Evolutionary conservation across 2,113 vertebrate species (phyloP).

Genomic region (Pseudopipra pipra): DNA sequence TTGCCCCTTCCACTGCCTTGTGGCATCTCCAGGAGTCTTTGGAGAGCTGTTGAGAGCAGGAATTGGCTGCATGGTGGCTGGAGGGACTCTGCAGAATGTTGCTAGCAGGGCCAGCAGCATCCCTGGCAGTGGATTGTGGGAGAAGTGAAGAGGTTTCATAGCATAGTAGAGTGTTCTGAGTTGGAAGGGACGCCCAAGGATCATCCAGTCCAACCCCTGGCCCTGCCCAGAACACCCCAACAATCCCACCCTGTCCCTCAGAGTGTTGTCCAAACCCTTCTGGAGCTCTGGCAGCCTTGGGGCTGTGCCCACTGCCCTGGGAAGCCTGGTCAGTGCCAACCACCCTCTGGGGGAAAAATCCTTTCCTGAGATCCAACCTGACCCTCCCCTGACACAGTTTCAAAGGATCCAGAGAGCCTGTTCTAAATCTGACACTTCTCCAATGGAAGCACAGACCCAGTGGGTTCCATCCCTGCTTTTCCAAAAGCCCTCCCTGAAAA

Average conservation of each 20-base stretch:
- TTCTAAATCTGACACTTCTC: not conserved
- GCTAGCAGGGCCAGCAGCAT: not conserved
- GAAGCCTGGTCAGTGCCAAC: not conserved
- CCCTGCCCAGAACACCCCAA: not conserved
- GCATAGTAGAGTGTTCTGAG: not conserved
- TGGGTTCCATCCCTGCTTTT: not conserved
- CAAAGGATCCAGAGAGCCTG: not conserved
- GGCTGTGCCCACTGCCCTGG: not conserved
- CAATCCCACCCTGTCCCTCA: not conserved
- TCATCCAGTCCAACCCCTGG: not conserved
- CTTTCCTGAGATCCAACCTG: not conserved
- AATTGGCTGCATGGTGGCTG: accelerated
- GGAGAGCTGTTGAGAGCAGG: not conserved
- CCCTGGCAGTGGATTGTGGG: not conserved
- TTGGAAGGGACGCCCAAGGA: not conserved
- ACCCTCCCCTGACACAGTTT: not conserved
- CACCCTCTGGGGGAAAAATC: not conserved
- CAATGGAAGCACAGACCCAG: not conserved
- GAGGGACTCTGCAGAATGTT: not conserved
- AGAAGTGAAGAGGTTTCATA: not conserved
- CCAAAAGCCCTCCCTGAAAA: not conserved
- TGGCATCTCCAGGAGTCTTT: not conserved
- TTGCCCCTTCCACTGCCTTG: not conserved
- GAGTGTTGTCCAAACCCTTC: not conserved
- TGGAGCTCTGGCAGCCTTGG: not conserved